phyloP scores from a whole-genome alignment of 2,113 vertebrate species.

The Aythya baeri region DNA sequence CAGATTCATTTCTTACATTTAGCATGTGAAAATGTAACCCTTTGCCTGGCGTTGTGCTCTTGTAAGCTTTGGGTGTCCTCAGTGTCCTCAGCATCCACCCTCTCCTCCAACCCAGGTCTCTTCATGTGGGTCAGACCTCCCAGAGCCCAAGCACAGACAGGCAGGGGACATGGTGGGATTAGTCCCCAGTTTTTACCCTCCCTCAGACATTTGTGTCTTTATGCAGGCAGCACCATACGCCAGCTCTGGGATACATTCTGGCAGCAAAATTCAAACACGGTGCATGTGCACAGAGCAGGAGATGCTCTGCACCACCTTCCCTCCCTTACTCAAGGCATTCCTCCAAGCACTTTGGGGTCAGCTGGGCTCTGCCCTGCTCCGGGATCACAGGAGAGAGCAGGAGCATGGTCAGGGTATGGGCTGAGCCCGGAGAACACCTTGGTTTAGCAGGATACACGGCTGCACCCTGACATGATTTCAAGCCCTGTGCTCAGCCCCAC shows the following conservation, averaged over 20 bases:
- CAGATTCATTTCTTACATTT: background rate
- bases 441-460: background rate
- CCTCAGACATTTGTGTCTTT: background rate
- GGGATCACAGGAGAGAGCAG: background rate
- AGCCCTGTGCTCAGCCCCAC: background rate
- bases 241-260: background rate
- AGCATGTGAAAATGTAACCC: background rate
- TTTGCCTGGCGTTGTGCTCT: background rate
- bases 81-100: background rate
- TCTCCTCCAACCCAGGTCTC: background rate
- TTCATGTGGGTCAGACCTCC: background rate
- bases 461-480: background rate
- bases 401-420: background rate
- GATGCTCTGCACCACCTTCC: background rate
- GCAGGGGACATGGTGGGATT: background rate
- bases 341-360: background rate
- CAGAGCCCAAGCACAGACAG: background rate
- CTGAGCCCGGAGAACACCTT: background rate
- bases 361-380: background rate
- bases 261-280: background rate
- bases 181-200: background rate
- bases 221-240: background rate
- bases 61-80: background rate
- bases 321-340: background rate
- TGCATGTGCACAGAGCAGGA: background rate